These are phyloP conservation scores for Arnoldichthys spilopterus DNA, from an alignment of 2,797 vertebrate genomes.

Conservation along the genomic window DNA sequence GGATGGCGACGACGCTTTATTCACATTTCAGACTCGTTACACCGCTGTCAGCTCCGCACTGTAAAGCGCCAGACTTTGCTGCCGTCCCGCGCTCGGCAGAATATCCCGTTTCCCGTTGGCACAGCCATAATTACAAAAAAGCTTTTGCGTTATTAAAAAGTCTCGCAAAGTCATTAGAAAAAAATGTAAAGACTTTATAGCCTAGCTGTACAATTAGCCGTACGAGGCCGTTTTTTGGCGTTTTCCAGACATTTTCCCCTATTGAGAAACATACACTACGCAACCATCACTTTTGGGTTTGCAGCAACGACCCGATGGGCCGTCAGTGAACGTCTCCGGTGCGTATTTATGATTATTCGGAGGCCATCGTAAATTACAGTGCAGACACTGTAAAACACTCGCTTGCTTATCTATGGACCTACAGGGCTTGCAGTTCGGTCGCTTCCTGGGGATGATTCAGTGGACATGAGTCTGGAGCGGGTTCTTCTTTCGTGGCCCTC, in stretches of 20 bases:
- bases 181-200: neutral
- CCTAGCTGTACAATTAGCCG: neutral
- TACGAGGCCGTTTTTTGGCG: too few relatives aligned
- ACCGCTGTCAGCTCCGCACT: neutral
- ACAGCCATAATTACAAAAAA: neutral
- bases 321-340: too few relatives aligned
- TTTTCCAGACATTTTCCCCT: too few relatives aligned
- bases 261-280: too few relatives aligned
- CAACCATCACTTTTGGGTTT: too few relatives aligned
- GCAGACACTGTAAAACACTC: neutral
- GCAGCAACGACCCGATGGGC: too few relatives aligned
- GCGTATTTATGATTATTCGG: neutral
- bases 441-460: conserved; percentile 55
- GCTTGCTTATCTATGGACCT: neutral
- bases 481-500: conserved; percentile 13
- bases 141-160: neutral
- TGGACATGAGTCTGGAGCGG: neutral
- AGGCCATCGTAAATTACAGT: neutral
- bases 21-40: conserved; percentile 20
- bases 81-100: neutral
- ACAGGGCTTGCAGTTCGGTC: neutral
- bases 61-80: neutral
- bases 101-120: neutral
- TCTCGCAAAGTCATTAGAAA: neutral
- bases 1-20: conserved; percentile 12